Percentiles rank a stretch among this genome's conserved stretches.
Evolutionary conservation across 2,888 invertebrate genomes (phyloP).

Genomic region (Pandemis corylana): DNA sequence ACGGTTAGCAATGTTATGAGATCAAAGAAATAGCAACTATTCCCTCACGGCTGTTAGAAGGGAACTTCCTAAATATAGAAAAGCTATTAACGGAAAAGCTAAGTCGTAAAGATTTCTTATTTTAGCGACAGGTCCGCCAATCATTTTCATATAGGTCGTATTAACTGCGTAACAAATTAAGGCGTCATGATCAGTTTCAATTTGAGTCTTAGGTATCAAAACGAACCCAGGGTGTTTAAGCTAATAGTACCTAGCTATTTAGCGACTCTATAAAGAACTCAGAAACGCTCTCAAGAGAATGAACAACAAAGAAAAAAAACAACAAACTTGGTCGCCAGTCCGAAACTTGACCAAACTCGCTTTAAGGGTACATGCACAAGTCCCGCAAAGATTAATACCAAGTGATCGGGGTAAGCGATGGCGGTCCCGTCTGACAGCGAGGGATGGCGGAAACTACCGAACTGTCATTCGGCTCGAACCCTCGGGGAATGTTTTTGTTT

Average conservation of each 20-base stretch:
- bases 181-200: no score
- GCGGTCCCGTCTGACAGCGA: constrained; percentile 21
- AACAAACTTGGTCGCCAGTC: background rate
- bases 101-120: background rate
- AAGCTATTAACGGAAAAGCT: background rate
- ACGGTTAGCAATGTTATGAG: background rate
- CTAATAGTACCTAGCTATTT: no score
- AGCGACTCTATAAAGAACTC: background rate
- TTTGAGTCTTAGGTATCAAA: no score
- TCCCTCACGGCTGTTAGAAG: no score
- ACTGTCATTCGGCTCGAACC: constrained; percentile 4
- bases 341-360: background rate
- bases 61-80: background rate
- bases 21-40: no score
- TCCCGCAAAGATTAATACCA: constrained; percentile 15
- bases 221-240: no score
- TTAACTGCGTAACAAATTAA: background rate
- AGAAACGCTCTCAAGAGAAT: background rate
- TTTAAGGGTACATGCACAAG: background rate
- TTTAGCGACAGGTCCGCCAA: background rate
- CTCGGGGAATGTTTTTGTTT: background rate
- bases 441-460: background rate
- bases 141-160: background rate
- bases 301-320: background rate
- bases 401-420: constrained; percentile 15